Conservation (phyloP, 2,888 invertebrate genomes). For the Erynnis tages region DNA sequence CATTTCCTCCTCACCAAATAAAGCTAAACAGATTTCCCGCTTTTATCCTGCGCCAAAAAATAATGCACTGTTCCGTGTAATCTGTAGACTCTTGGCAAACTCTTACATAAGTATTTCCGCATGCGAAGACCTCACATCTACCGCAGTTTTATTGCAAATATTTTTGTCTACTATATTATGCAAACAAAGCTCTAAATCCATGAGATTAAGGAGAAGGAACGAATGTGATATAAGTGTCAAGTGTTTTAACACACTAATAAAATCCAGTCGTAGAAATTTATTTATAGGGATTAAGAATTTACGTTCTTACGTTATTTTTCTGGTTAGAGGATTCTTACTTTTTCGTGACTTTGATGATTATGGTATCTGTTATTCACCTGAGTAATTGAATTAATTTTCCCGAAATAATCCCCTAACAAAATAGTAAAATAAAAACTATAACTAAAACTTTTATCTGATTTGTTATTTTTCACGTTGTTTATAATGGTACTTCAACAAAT, state of each 20-base stretch:
- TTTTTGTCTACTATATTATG: slow-evolving; percentile 1
- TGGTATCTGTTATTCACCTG: too few relatives aligned
- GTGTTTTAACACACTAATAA: slow-evolving; percentile 16
- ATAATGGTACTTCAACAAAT: too few relatives aligned
- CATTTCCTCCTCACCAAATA: slow-evolving; percentile 21
- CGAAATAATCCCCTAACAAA: too few relatives aligned
- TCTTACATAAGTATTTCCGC: slow-evolving; percentile 20
- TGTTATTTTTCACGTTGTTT: too few relatives aligned
- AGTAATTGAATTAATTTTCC: too few relatives aligned
- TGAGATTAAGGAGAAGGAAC: slow-evolving; percentile 10
- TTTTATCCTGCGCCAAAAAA: slow-evolving; percentile 24
- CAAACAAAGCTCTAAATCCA: neutral
- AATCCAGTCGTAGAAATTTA: slow-evolving; percentile 4
- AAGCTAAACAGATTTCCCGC: slow-evolving; percentile 24
- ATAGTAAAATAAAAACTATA: too few relatives aligned
- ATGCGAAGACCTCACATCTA: slow-evolving; percentile 14
- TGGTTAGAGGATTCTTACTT: too few relatives aligned
- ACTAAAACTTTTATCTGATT: too few relatives aligned
- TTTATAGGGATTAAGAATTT: slow-evolving; percentile 14
- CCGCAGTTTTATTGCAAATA: slow-evolving; percentile 14
- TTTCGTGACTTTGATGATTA: too few relatives aligned
- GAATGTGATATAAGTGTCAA: slow-evolving; percentile 8
- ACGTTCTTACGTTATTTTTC: too few relatives aligned
- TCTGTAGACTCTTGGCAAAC: slow-evolving; percentile 18
- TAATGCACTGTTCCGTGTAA: slow-evolving; percentile 24